Percentiles rank a stretch among this genome's conserved stretches.
Conservation (phyloP, 1,140 invertebrate species). For the Cydia amplana region DNA sequence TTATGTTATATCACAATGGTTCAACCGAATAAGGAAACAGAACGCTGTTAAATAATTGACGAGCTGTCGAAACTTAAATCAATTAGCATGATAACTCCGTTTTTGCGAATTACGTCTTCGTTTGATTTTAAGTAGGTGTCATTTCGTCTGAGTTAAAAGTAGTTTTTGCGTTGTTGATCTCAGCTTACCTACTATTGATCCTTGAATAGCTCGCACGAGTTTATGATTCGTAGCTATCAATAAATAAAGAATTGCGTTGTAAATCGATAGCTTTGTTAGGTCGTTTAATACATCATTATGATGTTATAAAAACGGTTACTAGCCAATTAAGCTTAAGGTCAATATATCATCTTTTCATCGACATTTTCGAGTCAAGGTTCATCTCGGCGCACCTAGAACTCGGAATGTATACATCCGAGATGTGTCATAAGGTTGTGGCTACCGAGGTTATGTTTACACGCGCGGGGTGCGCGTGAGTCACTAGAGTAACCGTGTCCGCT, state of each 20-base stretch:
- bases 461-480: conserved; percentile 68
- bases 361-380: conserved; percentile 56
- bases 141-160: conserved; percentile 17
- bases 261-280: background rate
- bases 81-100: background rate
- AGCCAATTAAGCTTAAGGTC: conserved; percentile 31
- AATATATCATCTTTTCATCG: conserved; percentile 36
- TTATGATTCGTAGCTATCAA: conserved; percentile 20
- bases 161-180: conserved; percentile 20
- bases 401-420: conserved; percentile 52
- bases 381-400: conserved; percentile 55
- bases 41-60: background rate
- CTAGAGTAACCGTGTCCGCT: conserved; percentile 42
- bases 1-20: conserved; percentile 8
- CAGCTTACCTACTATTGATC: conserved; percentile 1
- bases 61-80: conserved; percentile 9
- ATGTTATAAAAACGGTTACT: background rate
- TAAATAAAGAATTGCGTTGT: conserved; percentile 17
- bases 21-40: background rate
- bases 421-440: conserved; percentile 62
- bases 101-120: background rate
- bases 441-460: conserved; percentile 65
- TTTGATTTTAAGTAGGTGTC: conserved; percentile 9
- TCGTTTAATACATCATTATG: background rate
- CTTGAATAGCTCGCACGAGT: conserved; percentile 23